Percentiles rank a stretch among this genome's conserved stretches.
Conservation (phyloP, 2,113 vertebrate genomes). For the Camelus dromedarius region DNA sequence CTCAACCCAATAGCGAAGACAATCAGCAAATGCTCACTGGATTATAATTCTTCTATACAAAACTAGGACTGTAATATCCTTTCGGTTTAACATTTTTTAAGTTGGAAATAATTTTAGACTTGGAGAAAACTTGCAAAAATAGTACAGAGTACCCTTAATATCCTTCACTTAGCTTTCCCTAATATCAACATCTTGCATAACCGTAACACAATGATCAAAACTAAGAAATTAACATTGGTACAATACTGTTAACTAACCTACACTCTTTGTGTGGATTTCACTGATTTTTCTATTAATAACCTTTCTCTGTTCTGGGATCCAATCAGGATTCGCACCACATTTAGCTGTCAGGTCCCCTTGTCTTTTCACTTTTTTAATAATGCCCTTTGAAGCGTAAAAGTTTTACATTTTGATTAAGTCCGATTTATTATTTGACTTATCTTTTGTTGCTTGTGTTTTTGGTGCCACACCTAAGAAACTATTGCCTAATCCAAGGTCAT, state of each 20-base stretch:
- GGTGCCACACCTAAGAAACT: not conserved
- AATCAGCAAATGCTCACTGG: not conserved
- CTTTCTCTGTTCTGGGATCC: not conserved
- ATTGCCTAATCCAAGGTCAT: not conserved
- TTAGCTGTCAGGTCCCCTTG: not conserved
- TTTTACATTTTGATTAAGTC: not conserved
- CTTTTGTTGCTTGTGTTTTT: constrained; percentile 10
- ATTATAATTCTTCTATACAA: not conserved
- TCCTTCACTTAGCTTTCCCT: not conserved
- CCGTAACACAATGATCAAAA: not conserved
- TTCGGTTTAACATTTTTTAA: not conserved
- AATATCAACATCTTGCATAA: not conserved
- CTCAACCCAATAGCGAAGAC: not conserved
- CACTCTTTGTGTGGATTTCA: not conserved
- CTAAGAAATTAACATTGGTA: not conserved
- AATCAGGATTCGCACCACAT: not conserved
- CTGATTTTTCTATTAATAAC: not conserved
- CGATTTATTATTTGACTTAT: not conserved
- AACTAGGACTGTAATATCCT: not conserved
- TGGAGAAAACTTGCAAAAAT: constrained; percentile 33
- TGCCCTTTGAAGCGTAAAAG: not conserved
- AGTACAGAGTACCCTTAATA: not conserved
- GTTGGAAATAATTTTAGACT: constrained; percentile 51
- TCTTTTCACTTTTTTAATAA: constrained; percentile 11
- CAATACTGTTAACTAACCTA: not conserved